Percentiles rank a stretch among this genome's conserved stretches.
Evolutionary conservation across 2,888 invertebrate species (phyloP).

Genomic region (Eupithecia centaureata): DNA sequence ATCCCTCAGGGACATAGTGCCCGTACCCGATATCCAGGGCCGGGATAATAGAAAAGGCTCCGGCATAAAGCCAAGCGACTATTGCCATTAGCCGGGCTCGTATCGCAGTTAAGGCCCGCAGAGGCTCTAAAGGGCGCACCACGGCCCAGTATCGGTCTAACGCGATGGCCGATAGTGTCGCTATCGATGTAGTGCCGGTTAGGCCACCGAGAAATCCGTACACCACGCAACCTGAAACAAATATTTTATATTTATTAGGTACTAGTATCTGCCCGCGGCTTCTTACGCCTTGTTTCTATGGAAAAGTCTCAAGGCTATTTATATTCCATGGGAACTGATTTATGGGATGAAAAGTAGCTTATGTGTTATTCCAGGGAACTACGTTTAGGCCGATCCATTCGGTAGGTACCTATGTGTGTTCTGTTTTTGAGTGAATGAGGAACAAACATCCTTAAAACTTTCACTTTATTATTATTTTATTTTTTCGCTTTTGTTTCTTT

Average conservation of each 20-base stretch:
- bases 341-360: no score
- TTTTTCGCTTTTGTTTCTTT: no score
- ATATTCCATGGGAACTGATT: no score
- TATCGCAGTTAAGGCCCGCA: slow-evolving; percentile 85
- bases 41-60: slow-evolving; percentile 88
- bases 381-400: no score
- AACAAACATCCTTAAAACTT: no score
- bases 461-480: no score
- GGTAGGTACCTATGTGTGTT: no score
- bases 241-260: slow-evolving; percentile 8
- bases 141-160: slow-evolving; percentile 93
- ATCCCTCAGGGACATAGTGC: slow-evolving; percentile 92
- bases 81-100: slow-evolving; percentile 85
- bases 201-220: slow-evolving; percentile 93
- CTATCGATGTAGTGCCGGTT: slow-evolving; percentile 92
- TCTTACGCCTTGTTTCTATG: no score
- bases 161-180: slow-evolving; percentile 91
- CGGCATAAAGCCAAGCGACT: slow-evolving; percentile 89
- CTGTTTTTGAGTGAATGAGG: no score
- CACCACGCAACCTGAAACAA: slow-evolving; percentile 87
- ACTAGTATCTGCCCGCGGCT: no score
- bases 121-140: slow-evolving; percentile 89
- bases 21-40: slow-evolving; percentile 88
- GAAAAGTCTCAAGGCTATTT: no score
- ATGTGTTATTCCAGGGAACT: no score